Conservation (phyloP, 2,113 vertebrate genomes). For the Himantopus leucocephalus region DNA sequence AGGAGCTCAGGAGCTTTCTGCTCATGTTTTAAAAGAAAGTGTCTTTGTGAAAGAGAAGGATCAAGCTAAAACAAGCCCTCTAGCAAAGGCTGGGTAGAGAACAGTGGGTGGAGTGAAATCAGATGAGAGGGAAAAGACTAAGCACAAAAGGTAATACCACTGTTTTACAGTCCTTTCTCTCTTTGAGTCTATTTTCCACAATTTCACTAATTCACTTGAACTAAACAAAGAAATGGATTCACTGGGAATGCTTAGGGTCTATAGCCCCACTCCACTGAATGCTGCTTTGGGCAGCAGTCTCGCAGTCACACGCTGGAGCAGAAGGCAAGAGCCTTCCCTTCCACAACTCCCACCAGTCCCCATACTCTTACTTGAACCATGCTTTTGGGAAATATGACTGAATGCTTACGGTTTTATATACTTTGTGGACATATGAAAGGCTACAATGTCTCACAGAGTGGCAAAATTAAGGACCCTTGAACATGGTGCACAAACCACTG, state of each 20-base stretch:
- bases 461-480: background rate
- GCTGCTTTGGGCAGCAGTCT: background rate
- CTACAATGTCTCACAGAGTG: background rate
- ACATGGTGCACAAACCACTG: background rate
- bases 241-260: background rate
- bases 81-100: background rate
- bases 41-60: background rate
- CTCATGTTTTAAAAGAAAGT: background rate
- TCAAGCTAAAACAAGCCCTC: background rate
- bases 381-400: background rate
- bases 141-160: background rate
- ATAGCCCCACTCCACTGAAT: background rate
- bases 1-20: background rate
- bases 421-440: background rate
- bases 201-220: background rate
- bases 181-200: background rate
- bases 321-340: fast-evolving
- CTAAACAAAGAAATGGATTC: background rate
- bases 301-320: fast-evolving
- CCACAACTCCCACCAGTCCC: background rate
- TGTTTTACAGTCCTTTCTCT: background rate
- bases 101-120: background rate
- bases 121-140: background rate
- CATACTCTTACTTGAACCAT: background rate
- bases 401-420: fast-evolving